A percentile compares a stretch with the other conserved stretches of the same genome.
phyloP scores from a whole-genome alignment of 2,888 invertebrate species.

The Rugalucina vietnamica region DNA sequence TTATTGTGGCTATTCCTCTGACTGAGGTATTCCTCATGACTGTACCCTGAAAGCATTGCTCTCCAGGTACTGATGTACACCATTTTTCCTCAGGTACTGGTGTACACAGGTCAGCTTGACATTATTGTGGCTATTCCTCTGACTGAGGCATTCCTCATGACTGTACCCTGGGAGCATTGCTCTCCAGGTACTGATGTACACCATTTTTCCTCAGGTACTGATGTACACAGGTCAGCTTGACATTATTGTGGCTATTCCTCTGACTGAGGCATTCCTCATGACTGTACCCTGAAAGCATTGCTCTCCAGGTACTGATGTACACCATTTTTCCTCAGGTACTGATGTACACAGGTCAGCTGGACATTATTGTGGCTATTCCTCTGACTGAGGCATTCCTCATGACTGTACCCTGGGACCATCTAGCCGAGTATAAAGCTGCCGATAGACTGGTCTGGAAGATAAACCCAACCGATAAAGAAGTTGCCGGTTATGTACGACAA shows the following conservation, averaged over 20 bases:
- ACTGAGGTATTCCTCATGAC: constrained; percentile 91
- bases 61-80: no score
- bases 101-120: constrained; percentile 96
- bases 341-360: constrained; percentile 95
- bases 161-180: constrained; percentile 89
- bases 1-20: constrained; percentile 94
- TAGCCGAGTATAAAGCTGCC: constrained; percentile 88
- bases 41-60: constrained; percentile 89
- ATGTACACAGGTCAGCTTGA: constrained; percentile 96
- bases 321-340: constrained; percentile 87
- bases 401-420: constrained; percentile 89
- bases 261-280: constrained; percentile 91
- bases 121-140: constrained; percentile 95
- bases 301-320: no score
- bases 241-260: constrained; percentile 94
- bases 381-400: constrained; percentile 91
- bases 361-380: constrained; percentile 95
- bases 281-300: constrained; percentile 89
- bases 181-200: no score
- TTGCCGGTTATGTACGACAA: constrained; percentile 81
- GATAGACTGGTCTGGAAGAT: constrained; percentile 87
- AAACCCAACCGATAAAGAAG: constrained; percentile 75
- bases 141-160: constrained; percentile 91
- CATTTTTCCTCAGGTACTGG: constrained; percentile 87
- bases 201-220: constrained; percentile 86